Evolutionary conservation across 2,113 vertebrate genomes (phyloP).

Genomic region (Hymenochirus boettgeri): DNA sequence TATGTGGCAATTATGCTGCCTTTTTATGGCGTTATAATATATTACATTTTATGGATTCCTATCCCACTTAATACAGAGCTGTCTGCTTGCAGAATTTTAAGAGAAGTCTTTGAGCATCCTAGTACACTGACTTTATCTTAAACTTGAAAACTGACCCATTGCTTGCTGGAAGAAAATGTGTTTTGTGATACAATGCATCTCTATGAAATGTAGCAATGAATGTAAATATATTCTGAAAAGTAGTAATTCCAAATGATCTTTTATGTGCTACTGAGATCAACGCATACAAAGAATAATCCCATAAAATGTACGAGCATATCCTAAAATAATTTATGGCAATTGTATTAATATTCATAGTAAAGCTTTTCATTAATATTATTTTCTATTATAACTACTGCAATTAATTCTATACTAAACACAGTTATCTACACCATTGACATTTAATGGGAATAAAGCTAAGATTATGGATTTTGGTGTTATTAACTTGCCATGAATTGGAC

Average conservation of each 20-base stretch:
- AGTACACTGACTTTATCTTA: background rate
- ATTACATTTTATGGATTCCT: slow-evolving; percentile 51
- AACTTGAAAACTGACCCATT: background rate
- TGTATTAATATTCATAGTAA: too few relatives aligned
- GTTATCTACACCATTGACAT: too few relatives aligned
- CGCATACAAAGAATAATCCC: too few relatives aligned
- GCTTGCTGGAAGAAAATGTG: background rate
- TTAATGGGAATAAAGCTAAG: too few relatives aligned
- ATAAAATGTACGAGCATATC: too few relatives aligned
- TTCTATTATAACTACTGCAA: too few relatives aligned
- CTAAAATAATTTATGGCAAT: too few relatives aligned
- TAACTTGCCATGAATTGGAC: too few relatives aligned
- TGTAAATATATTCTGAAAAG: background rate
- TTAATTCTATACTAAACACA: too few relatives aligned
- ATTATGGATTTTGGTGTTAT: too few relatives aligned
- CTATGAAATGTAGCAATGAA: background rate
- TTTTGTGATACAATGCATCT: background rate
- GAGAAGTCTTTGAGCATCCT: slow-evolving; percentile 7
- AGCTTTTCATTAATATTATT: background rate
- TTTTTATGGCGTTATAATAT: slow-evolving; percentile 52
- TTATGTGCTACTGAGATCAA: background rate
- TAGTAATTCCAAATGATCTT: too few relatives aligned
- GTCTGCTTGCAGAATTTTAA: slow-evolving; percentile 48
- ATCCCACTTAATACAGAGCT: slow-evolving; percentile 29
- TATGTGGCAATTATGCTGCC: slow-evolving; percentile 46